phyloP scores from a whole-genome alignment of 2,888 invertebrate species.

The Eulithis testata region DNA sequence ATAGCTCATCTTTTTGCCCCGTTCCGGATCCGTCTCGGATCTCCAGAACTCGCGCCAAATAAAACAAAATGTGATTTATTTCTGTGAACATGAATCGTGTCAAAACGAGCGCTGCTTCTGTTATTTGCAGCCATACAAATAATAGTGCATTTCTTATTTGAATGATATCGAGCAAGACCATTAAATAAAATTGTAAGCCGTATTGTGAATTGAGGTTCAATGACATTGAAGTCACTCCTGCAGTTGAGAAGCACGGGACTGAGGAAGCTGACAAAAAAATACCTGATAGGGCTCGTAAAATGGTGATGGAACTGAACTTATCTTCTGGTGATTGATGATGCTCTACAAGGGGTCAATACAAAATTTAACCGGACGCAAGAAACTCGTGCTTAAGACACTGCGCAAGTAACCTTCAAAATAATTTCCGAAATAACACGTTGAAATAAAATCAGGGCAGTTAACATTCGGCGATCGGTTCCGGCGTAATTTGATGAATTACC shows the following conservation, averaged over 20 bases:
- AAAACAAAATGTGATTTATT: conserved; percentile 16
- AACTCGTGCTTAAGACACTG: background rate
- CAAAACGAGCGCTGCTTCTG: background rate
- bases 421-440: conserved; percentile 41
- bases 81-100: conserved; percentile 1
- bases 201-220: no score
- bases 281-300: no score
- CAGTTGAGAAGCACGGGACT: no score
- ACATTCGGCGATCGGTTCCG: conserved; percentile 28
- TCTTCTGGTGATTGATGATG: no score
- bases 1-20: conserved; percentile 26
- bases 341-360: background rate
- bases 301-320: no score
- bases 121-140: no score
- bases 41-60: conserved; percentile 20
- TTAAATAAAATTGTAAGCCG: no score
- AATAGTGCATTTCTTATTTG: no score
- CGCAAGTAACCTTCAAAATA: conserved; percentile 17
- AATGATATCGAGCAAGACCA: no score
- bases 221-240: no score
- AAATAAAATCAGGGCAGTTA: conserved; percentile 42
- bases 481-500: conserved; percentile 37
- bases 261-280: no score
- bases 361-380: background rate
- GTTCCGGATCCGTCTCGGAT: conserved; percentile 26